Evolutionary conservation across 2,113 vertebrate species (phyloP), one percentile per base, ranked within the genome.

Genomic region (Chamaetylas fuelleborni): DNA sequence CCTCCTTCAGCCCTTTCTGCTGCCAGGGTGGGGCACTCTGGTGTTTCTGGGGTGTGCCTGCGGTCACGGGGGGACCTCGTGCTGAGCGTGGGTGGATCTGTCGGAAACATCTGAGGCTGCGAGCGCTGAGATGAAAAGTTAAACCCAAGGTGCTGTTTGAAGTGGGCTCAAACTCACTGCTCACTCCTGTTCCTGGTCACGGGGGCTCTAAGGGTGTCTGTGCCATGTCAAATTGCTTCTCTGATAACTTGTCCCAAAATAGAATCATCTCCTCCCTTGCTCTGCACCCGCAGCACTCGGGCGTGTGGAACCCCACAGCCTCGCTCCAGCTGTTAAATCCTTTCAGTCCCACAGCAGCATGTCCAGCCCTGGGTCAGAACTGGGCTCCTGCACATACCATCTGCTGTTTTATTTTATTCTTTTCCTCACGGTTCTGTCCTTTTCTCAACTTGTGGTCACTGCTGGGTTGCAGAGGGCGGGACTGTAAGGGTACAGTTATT

Each of bases 241-340:
- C 36, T 33, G 67, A 3, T 72, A 18, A 19, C 71, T 86, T 1
- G 1, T 81, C 69, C 91, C 51, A 20, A 57, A 88, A 86, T n/a
- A 77, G 76, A 64, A 18, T 33, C 9, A 9, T 61, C 34, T 34
- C 20, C 28, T 92, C 28, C 57, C 50, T 6, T 66, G 61, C n/a
- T 76, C 62, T 43, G 74, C 60, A 40, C 50, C 45, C 0, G 0
- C 62, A 48, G 70, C 60, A 43, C 50, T n/a, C 0, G 0, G 34
- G 42, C 1, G 0, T 9, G 23, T 36, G 67, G 62, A 86, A 9
- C 29, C 62, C 18, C n/a, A 23, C 8, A 56, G 45, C 42, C 53
- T 66, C 54, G 0, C 57, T 84, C 6, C 14, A 13, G 47, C 60
- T 70, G 3, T 56, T 45, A 40, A 79, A 60, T 29, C 15, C 14